phyloP scores from a whole-genome alignment of 1,140 invertebrate species.

The Megalopta genalis region DNA sequence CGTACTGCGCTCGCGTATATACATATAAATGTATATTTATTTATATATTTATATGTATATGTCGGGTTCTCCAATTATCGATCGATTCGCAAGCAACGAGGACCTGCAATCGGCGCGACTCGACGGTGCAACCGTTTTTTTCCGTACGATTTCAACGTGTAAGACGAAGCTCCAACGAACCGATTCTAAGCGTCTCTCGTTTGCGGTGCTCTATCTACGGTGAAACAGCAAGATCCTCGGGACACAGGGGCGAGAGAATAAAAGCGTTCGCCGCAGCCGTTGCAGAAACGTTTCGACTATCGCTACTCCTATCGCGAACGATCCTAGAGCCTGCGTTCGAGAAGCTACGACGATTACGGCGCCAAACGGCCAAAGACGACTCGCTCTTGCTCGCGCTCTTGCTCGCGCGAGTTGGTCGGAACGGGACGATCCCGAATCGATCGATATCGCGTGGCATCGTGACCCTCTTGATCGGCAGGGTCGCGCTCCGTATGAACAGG shows the following conservation, averaged over 20 bases:
- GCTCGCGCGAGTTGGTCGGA: not conserved
- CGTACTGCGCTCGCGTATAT: not conserved
- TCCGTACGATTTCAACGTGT: not conserved
- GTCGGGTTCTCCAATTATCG: constrained; percentile 22
- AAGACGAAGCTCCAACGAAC: not conserved
- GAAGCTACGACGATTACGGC: too few relatives aligned
- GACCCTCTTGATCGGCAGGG: not conserved
- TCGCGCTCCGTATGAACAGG: constrained; percentile 19
- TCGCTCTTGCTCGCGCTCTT: too few relatives aligned
- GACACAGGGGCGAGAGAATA: constrained; percentile 14
- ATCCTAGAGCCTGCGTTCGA: not conserved
- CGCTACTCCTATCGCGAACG: constrained; percentile 28
- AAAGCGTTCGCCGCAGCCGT: constrained; percentile 46
- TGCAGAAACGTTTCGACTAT: constrained; percentile 50
- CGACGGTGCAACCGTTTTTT: too few relatives aligned
- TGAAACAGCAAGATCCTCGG: not conserved
- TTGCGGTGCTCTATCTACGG: too few relatives aligned
- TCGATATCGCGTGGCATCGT: constrained; percentile 18
- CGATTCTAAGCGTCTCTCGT: not conserved
- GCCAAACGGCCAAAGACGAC: too few relatives aligned
- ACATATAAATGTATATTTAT: too few relatives aligned
- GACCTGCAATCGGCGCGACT: not conserved
- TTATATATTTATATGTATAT: too few relatives aligned
- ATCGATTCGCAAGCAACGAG: constrained; percentile 31
- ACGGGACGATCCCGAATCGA: constrained; percentile 32